These are phyloP conservation scores for Octomys mimax DNA, from an alignment of 2,797 vertebrate species.

Conservation along the genomic window DNA sequence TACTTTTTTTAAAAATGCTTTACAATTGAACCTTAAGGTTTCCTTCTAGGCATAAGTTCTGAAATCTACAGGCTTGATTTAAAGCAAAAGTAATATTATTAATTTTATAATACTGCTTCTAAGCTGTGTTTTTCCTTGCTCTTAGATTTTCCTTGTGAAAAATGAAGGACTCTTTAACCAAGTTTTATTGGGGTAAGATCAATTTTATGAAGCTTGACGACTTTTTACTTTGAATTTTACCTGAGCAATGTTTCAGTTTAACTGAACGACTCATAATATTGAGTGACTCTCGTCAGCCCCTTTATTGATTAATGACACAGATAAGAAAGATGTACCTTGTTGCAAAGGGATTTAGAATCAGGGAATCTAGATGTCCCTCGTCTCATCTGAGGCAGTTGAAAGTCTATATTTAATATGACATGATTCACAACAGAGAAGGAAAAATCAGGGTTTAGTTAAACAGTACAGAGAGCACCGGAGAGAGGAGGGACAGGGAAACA, in stretches of 20 bases:
- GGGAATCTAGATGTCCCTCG: constrained; percentile 46
- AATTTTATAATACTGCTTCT: constrained; percentile 69
- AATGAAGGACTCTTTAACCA: constrained; percentile 70
- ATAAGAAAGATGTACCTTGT: constrained; percentile 69
- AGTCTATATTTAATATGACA: constrained; percentile 66
- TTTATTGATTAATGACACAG: constrained; percentile 79
- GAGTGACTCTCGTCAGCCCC: constrained; percentile 67
- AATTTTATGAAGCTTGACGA: constrained; percentile 79
- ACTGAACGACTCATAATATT: constrained; percentile 63
- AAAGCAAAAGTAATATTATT: constrained; percentile 60
- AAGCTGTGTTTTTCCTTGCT: constrained; percentile 69
- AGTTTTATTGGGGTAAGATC: constrained; percentile 75
- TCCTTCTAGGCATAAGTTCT: constrained; percentile 57
- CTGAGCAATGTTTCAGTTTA: constrained; percentile 65
- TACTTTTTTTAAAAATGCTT: constrained; percentile 28
- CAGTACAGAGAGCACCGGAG: background rate
- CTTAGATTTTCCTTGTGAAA: constrained; percentile 69
- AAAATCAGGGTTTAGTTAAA: constrained; percentile 52
- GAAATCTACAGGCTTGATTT: constrained; percentile 71
- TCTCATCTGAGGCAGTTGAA: constrained; percentile 34
- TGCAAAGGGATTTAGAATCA: constrained; percentile 58
- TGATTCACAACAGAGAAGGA: constrained; percentile 61
- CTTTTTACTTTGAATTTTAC: constrained; percentile 77
- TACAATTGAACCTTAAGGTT: constrained; percentile 68
- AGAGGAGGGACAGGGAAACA: background rate